phyloP scores from a whole-genome alignment of 2,888 invertebrate genomes.

The Nomada flava region DNA sequence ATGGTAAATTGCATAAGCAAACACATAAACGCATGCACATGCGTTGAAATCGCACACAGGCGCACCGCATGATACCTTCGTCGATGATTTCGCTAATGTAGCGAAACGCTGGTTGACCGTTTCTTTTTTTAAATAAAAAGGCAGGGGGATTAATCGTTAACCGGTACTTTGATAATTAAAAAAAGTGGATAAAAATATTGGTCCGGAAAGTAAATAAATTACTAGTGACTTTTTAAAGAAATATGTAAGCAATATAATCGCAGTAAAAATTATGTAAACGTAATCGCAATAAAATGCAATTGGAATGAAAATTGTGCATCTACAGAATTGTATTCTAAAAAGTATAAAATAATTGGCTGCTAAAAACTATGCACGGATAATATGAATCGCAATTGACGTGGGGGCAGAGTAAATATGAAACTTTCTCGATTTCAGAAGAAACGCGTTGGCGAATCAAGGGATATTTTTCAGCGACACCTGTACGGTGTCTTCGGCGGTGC shows the following conservation, averaged over 20 bases:
- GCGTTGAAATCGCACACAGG: slow-evolving; percentile 56
- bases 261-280: too few relatives aligned
- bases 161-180: background rate
- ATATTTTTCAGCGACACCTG: slow-evolving; percentile 7
- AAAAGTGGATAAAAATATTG: background rate
- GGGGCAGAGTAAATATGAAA: background rate
- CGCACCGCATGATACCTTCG: slow-evolving; percentile 27
- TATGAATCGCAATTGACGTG: background rate
- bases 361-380: too few relatives aligned
- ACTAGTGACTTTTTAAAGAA: background rate
- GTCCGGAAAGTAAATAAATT: background rate
- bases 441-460: background rate
- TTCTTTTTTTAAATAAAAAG: background rate
- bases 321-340: too few relatives aligned
- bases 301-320: background rate
- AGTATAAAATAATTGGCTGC: too few relatives aligned
- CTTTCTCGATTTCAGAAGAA: slow-evolving; percentile 4
- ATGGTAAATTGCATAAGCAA: slow-evolving; percentile 67
- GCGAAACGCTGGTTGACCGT: background rate
- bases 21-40: slow-evolving; percentile 75
- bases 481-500: slow-evolving; percentile 33
- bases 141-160: background rate
- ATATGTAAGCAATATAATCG: too few relatives aligned
- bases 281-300: background rate
- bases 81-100: slow-evolving; percentile 7